Evolutionary conservation across 2,888 invertebrate species (phyloP), one percentile per base, ranked within the genome.

Genomic region (Campoplex nolae): DNA sequence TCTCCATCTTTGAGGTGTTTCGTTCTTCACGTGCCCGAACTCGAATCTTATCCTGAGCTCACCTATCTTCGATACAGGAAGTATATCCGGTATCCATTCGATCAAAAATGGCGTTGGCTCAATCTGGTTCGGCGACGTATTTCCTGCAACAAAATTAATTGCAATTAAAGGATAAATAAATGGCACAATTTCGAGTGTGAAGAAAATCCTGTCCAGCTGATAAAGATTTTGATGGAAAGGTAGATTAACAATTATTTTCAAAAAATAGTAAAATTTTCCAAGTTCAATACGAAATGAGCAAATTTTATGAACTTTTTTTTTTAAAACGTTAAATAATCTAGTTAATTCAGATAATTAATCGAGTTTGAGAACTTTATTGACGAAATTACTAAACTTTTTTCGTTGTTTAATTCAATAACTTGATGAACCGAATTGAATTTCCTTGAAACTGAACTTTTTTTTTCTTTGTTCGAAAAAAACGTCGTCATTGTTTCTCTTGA

Each of bases 41-140:
- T 97, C 96, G 92, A 97, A 97, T 89, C 96, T 96, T 80, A 98
- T 95, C 87, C 96, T 95, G 83, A 98, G 94, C 92, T 97, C 96
- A 9, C 97, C 97, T 88, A 97, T 96, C 90, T 96, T 96, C 54
- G 96, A 96, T 88, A 95, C 95, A 8, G 96, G 96, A 77, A 97
- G 95, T 80, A 97, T 96, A 91, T 97, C 96, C 0, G 97, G 97
- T 84, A 96, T 96, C 97, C 97, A 98, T 92, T 97, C 97, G 67
- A 98, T 96, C 45, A 96, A 95, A 92, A 97, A 96, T 28, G 96
- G 97, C 81, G 95, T 96, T 87, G 96, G 96, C 74, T 96, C 96
- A 82, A 95, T 95, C 91, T 96, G 95, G 90, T 95, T 95, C 54
- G 95, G 94, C 42, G 95, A 94, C 51, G 95, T 95, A 89, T 95